These are phyloP conservation scores for Tetanocera ferruginea DNA, from an alignment of 2,888 invertebrate species.

Conservation along the genomic window DNA sequence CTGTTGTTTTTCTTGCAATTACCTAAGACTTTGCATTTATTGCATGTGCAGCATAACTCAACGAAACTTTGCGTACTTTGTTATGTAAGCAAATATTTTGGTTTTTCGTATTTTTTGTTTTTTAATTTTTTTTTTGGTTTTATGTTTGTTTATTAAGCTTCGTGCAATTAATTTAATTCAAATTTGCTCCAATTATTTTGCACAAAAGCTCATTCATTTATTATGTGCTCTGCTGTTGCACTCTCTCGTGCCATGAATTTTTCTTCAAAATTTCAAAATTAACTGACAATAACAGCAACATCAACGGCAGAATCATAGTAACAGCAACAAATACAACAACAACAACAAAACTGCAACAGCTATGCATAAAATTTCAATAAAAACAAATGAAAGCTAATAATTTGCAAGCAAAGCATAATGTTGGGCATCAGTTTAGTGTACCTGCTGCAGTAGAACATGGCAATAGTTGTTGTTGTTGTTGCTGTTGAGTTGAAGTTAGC, in stretches of 20 bases:
- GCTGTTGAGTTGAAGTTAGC: neutral
- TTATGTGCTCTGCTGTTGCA: neutral
- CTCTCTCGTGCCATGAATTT: neutral
- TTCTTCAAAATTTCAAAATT: conserved; percentile 6
- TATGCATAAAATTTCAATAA: conserved; percentile 4
- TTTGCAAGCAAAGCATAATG: neutral
- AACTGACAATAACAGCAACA: conserved; percentile 14
- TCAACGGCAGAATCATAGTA: neutral
- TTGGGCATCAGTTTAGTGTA: neutral
- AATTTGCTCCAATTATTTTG: conserved; percentile 26
- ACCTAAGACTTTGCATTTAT: neutral
- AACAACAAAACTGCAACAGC: neutral
- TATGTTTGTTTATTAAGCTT: neutral
- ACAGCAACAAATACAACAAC: neutral
- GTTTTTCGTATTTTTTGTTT: neutral
- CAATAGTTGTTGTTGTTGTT: neutral
- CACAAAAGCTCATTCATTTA: conserved; percentile 15
- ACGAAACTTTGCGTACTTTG: neutral
- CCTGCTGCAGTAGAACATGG: neutral
- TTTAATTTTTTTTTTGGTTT: neutral
- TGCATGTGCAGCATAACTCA: neutral
- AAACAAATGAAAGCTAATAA: conserved; percentile 12
- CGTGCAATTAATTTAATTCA: neutral
- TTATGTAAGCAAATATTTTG: neutral
- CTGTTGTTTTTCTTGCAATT: neutral